phyloP scores from a whole-genome alignment of 2,888 invertebrate species.

The Andrena bucephala region DNA sequence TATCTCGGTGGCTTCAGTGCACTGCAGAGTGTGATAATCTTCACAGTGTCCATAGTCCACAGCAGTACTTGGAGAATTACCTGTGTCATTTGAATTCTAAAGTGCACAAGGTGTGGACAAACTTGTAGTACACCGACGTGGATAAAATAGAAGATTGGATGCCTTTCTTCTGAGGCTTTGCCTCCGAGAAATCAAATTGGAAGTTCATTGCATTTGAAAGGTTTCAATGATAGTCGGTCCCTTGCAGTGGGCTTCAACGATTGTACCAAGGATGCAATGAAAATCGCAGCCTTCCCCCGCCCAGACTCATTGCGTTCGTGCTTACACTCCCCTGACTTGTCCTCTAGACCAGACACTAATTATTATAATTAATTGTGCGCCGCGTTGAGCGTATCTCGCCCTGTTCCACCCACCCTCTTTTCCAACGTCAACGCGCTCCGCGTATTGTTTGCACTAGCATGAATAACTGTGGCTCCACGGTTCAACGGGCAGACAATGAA shows the following conservation, averaged over 20 bases:
- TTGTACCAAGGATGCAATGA: constrained; percentile 6
- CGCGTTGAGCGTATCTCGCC: constrained; percentile 63
- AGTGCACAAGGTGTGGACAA: not conserved
- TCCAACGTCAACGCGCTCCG: constrained; percentile 50
- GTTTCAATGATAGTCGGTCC: not conserved
- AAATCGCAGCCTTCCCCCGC: constrained; percentile 37
- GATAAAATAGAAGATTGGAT: too few species aligned
- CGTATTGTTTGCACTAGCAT: constrained; percentile 57
- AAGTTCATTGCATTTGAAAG: not conserved
- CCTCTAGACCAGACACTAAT: constrained; percentile 66
- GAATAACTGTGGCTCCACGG: constrained; percentile 44
- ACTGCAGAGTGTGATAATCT: not conserved
- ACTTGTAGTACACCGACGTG: not conserved
- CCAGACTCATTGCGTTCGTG: constrained; percentile 36
- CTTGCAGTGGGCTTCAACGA: not conserved
- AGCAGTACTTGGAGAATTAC: not conserved
- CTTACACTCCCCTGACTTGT: constrained; percentile 35
- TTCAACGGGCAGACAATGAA: constrained; percentile 47
- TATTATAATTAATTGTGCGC: constrained; percentile 75
- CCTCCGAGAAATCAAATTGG: too few species aligned
- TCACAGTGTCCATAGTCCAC: not conserved
- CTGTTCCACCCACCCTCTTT: constrained; percentile 70
- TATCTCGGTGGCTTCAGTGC: constrained; percentile 10
- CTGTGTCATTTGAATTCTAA: too few species aligned
- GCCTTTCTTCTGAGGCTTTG: too few species aligned